A percentile compares a stretch with the other conserved stretches of the same genome.
Evolutionary conservation across 1,140 invertebrate species (phyloP).

Genomic region (Brachionus manjavacas): DNA sequence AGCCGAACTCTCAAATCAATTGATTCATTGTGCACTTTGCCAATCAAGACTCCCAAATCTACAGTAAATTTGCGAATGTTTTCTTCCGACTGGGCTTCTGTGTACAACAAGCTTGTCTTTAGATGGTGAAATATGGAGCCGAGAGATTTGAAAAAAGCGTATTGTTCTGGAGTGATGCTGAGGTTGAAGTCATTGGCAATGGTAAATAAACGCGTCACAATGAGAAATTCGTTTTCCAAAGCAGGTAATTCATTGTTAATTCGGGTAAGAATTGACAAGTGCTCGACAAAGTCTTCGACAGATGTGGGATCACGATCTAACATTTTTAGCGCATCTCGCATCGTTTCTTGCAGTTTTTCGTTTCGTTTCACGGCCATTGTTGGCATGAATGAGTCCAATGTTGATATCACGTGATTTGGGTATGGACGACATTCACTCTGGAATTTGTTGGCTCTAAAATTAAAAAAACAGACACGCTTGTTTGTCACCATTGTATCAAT

Average conservation of each 20-base stretch:
- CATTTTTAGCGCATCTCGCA: conserved; percentile 54
- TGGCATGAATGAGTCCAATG: conserved; percentile 49
- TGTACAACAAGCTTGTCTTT: conserved; percentile 54
- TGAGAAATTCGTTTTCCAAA: conserved; percentile 53
- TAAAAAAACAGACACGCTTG: conserved; percentile 49
- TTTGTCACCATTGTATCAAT: background rate
- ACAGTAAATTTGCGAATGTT: conserved; percentile 56
- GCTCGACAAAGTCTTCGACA: conserved; percentile 58
- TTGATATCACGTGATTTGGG: conserved; percentile 48
- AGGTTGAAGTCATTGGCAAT: conserved; percentile 53
- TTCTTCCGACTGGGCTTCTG: conserved; percentile 58
- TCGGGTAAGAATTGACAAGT: conserved; percentile 53
- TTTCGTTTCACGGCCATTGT: conserved; percentile 52
- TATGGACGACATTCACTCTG: conserved; percentile 50
- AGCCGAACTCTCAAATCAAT: conserved; percentile 51
- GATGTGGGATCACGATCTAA: conserved; percentile 51
- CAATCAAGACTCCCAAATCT: conserved; percentile 52
- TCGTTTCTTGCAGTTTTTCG: conserved; percentile 54
- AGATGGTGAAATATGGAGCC: conserved; percentile 55
- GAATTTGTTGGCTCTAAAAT: conserved; percentile 48
- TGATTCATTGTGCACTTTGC: conserved; percentile 49
- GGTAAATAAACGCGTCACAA: conserved; percentile 52
- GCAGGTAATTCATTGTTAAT: conserved; percentile 53
- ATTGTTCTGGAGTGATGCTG: conserved; percentile 50
- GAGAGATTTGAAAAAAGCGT: conserved; percentile 55